These are phyloP conservation scores for Andrena bucephala DNA, from an alignment of 2,888 invertebrate genomes.

Conservation along the genomic window DNA sequence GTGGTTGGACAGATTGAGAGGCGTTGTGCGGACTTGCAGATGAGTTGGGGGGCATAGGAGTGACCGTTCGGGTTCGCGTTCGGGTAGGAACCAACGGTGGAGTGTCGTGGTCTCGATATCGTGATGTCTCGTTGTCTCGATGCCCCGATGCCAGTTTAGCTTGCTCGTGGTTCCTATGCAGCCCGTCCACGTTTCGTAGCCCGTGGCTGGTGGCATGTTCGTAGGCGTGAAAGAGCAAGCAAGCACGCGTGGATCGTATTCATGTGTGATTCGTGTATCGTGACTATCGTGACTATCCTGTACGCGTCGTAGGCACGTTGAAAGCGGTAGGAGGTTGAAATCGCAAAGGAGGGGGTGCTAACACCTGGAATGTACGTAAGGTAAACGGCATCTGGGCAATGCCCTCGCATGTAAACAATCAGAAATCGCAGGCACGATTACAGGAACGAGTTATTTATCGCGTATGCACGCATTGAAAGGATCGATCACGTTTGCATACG, in stretches of 20 bases:
- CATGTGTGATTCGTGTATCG: constrained; percentile 26
- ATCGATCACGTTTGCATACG: constrained; percentile 54
- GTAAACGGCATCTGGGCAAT: constrained; percentile 84
- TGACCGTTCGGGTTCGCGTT: neutral
- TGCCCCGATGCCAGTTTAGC: too few relatives aligned
- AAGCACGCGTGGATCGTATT: constrained; percentile 2
- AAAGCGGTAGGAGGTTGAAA: constrained; percentile 39
- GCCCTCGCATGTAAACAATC: constrained; percentile 85
- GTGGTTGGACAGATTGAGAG: neutral
- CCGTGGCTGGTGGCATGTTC: neutral
- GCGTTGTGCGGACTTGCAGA: neutral
- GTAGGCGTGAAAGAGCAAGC: neutral
- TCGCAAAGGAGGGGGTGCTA: constrained; percentile 59
- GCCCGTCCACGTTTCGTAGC: neutral
- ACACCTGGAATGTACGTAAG: constrained; percentile 79
- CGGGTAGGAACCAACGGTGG: neutral
- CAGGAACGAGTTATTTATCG: constrained; percentile 64
- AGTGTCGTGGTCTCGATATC: neutral
- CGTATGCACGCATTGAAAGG: constrained; percentile 48
- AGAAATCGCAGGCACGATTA: constrained; percentile 77
- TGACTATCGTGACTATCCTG: constrained; percentile 9
- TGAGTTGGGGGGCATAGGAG: neutral
- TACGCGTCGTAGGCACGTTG: constrained; percentile 38
- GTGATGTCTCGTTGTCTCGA: too few relatives aligned
- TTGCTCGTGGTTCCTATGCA: neutral